Percentiles rank a stretch among this genome's conserved stretches.
Conservation (phyloP, 2,888 invertebrate genomes). For the Deroplatys truncata region DNA sequence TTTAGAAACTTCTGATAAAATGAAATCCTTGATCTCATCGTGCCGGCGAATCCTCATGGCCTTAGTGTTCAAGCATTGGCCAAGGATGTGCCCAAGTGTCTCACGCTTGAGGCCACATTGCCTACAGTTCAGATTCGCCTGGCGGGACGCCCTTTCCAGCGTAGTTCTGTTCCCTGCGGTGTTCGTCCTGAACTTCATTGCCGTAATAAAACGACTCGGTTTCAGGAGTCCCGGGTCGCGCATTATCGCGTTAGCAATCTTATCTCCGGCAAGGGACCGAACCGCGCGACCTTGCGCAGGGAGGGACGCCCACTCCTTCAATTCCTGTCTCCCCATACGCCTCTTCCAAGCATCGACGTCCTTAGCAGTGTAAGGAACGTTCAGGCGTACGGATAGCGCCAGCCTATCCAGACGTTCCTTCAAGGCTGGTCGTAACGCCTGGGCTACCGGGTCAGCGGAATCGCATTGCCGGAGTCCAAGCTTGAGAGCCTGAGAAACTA, state of each 20-base stretch:
- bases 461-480: conserved; percentile 22
- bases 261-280: conserved; percentile 24
- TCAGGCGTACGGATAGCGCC: background rate
- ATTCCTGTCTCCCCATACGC: background rate
- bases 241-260: conserved; percentile 32
- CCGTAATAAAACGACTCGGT: conserved; percentile 36
- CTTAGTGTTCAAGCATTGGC: conserved; percentile 22
- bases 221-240: conserved; percentile 34
- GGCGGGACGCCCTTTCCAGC: background rate
- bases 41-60: conserved; percentile 13
- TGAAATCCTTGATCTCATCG: conserved; percentile 3
- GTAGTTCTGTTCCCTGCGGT: conserved; percentile 31
- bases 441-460: background rate
- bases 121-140: conserved; percentile 32
- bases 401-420: background rate
- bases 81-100: conserved; percentile 39
- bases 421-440: background rate
- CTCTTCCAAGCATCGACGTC: background rate
- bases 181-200: conserved; percentile 37
- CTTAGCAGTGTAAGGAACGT: background rate
- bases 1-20: background rate
- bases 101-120: conserved; percentile 35
- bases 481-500: conserved; percentile 28
- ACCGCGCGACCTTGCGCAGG: background rate
- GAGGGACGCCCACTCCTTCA: background rate